Evolutionary conservation across 1,140 invertebrate genomes (phyloP), one percentile per base, ranked within the genome.

Genomic region (Cydia amplana): DNA sequence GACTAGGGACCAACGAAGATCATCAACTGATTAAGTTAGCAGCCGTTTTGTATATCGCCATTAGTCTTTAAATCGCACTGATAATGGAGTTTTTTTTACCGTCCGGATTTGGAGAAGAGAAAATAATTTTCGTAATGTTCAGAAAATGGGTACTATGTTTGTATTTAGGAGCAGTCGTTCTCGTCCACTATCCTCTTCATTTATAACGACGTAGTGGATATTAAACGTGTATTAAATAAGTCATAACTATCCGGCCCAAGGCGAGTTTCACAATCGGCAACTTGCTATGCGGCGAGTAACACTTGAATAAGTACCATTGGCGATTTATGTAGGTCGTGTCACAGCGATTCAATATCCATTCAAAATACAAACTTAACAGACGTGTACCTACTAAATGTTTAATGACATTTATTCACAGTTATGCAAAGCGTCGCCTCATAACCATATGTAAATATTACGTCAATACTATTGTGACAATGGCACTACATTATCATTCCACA

Each of bases 401-500:
- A 49, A 36, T 60, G 46, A 63, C 77, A 75, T 76, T 78, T 80
- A 78, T 74, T 81, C 77, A 70, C 77, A 70, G 43, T 32, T 77
- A 77, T 77, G 73, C 67, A 60, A 74, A 63, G 46, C 32, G 55
- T 65, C 49, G 20, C 46, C 60, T 73, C 72, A 74, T 67, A 40
- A 74, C 12, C 51, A 72, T 74, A 75, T 78, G 78, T 80, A 80
- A 79, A 81, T 81, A 84, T 82, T 80, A 84, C 77, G 79, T 77
- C 72, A 81, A 78, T 65, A 60, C 78, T 20, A 65, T 75, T 75
- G 77, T 81, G 79, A 87, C 83, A 86, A 85, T 87, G 72, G 76
- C 25, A 32, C 25, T 63, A 70, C 75, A 87, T 86, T 87, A 90
- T 87, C 82, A 83, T 87, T 85, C 78, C 79, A 90, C 83, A 82